Evolutionary conservation across 1,140 invertebrate genomes (phyloP).

Genomic region (Drosophila kikkawai): DNA sequence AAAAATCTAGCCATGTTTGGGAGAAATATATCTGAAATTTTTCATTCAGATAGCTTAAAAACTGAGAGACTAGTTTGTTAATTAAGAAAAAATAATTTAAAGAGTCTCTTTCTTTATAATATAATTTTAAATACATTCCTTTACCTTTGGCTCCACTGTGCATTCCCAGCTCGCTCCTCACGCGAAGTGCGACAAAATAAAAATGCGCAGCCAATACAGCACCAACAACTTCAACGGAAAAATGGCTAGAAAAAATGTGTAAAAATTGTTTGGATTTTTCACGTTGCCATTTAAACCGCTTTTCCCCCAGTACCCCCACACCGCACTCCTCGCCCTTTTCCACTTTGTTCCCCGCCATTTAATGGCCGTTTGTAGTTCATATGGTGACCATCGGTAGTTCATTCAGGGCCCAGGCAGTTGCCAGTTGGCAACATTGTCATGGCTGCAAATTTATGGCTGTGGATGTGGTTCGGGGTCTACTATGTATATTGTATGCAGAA

Average conservation of each 20-base stretch:
- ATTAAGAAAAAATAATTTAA: too few species aligned
- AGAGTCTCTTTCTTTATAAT: background rate
- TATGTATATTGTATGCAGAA: constrained; percentile 17
- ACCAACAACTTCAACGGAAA: constrained; percentile 24
- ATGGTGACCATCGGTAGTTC: constrained; percentile 50
- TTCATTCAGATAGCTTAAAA: too few species aligned
- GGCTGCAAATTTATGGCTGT: constrained; percentile 63
- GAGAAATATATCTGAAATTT: too few species aligned
- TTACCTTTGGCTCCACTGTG: constrained; percentile 7
- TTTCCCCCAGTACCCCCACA: background rate
- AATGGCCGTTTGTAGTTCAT: constrained; percentile 77
- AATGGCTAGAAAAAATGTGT: constrained; percentile 70
- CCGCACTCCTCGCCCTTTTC: background rate
- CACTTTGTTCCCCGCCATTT: constrained; percentile 18
- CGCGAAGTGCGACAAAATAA: constrained; percentile 35
- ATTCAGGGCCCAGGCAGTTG: constrained; percentile 57
- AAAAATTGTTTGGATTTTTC: constrained; percentile 66
- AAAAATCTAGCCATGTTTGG: too few species aligned
- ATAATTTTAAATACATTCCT: background rate
- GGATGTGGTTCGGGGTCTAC: background rate
- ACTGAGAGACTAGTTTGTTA: too few species aligned
- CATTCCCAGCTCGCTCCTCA: constrained; percentile 16
- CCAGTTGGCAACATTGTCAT: constrained; percentile 75
- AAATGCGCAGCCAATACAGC: constrained; percentile 57
- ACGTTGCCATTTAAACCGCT: constrained; percentile 37